These are phyloP conservation scores for Exephanes ischioxanthus DNA, from an alignment of 2,888 invertebrate species.

Conservation along the genomic window DNA sequence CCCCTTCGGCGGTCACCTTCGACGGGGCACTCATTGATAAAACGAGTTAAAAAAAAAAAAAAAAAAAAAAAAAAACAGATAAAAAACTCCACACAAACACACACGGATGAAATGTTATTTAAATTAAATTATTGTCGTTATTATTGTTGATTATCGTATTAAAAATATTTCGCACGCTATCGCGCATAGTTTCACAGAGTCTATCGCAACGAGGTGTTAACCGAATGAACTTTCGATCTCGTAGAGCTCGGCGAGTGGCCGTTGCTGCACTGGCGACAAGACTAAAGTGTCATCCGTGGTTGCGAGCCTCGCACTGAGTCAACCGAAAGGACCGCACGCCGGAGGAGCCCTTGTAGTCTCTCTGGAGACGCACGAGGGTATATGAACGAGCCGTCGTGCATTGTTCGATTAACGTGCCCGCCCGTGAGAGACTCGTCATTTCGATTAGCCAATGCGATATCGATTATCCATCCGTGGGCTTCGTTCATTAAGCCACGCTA, in stretches of 20 bases:
- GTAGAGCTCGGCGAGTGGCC: constrained; percentile 25
- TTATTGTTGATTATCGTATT: neutral
- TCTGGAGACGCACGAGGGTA: constrained; percentile 64
- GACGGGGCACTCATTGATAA: constrained; percentile 3
- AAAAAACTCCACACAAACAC: neutral
- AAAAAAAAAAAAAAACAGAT: neutral
- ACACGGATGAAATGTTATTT: constrained; percentile 2
- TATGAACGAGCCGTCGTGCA: constrained; percentile 66
- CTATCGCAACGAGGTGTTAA: neutral
- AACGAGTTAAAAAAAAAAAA: neutral
- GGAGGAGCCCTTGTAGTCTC: constrained; percentile 28
- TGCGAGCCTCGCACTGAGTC: constrained; percentile 76
- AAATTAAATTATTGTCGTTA: neutral
- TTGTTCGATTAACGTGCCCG: constrained; percentile 66
- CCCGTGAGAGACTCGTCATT: constrained; percentile 56
- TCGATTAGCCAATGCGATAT: constrained; percentile 65
- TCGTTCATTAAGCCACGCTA: constrained; percentile 1
- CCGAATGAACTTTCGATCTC: constrained; percentile 17
- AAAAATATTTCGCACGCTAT: constrained; percentile 5
- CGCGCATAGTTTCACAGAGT: neutral
- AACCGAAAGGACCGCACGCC: constrained; percentile 57
- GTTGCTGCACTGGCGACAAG: constrained; percentile 45
- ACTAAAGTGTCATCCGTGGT: constrained; percentile 75
- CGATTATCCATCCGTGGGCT: constrained; percentile 43
- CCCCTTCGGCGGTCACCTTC: constrained; percentile 79